Base-by-base conservation (phyloP, 2,797 vertebrate genomes). In the Pseudochirops cupreus region DNA sequence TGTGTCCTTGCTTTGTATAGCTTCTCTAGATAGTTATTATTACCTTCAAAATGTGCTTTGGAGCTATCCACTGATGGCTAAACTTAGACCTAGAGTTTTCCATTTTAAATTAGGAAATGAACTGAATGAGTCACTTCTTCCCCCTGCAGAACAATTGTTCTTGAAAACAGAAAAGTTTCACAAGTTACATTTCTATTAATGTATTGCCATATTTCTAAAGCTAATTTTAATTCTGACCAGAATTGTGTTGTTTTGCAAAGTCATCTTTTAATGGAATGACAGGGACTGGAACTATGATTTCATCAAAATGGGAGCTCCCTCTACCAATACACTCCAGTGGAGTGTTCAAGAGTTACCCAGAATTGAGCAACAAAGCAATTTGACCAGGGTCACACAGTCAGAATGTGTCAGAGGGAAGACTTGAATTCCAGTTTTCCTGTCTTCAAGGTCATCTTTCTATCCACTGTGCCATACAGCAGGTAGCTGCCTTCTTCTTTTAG, bases 21-120 rank as follows among this genome's bases (percentile, higher is more conserved):
- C 21, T 74, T 87, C 39, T 87, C 74, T 26, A 39, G n/a, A 9
- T 74, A 74, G 16, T 74, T 50, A 87, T 62, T 62, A 62, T 87
- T 46, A 82, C 39, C 21, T 26, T 59, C 93, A 94, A 94, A 57
- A 94, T 94, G 67, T 93, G 92, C 58, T 95, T 97, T 97, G 53
- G 54, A 97, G 11, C 95, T 50, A 93, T 95, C 95, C 94, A 67
- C 28, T 94, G 56, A 95, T 94, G 96, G 95, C 59, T 93, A 59
- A 16, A 67, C 95, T 57, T 94, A 57, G 82, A 93, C 16, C 33
- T 96, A 90, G 39, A 50, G 21, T 67, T 89, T 3, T 95, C 28
- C 91, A 5, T 95, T n/a, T 92, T 96, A 93, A 59, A 54, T 91
- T n/a, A 55, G 50, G 91, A 93, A 91, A 87, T 92, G 95, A 93